Base-by-base conservation (phyloP, 2,888 invertebrate species). In the Hofmannophila pseudospretella region DNA sequence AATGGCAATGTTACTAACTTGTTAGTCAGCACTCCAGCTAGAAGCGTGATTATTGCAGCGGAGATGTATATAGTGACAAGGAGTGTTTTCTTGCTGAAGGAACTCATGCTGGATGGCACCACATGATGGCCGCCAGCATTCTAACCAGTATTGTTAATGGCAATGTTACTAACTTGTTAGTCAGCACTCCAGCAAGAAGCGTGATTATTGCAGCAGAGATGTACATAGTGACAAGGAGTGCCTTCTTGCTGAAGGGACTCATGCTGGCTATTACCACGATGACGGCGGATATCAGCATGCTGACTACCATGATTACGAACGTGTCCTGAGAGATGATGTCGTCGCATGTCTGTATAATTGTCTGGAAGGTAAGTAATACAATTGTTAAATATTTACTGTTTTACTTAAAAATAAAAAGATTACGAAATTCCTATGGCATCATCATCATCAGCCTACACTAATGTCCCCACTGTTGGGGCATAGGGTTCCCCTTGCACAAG, bases 81-180 rank as follows among this genome's bases (percentile, higher is more conserved):
- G 23, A 74, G 54, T 0, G 60, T 62, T 55, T 67, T 74, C 68
- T 84, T 84, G 38, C 72, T 56, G 31, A 82, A 41, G 1, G 80
- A 71, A 33, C 68, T 69, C 37, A 73, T 42, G 49, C 78, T 75
- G 47, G 60, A 56, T 1, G 58, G 56, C 32, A 70, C 62, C 25
- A 78, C 78, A 58, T 38, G 2, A 77, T 72, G 47, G 75, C 78
- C 9, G 73, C 58, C n/a, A 73, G 43, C 0, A 80, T 76, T 1
- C 79, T 69, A 30, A 67, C 57, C 37, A 72, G 67, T 58, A 81
- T 78, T 11, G 84, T 72, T 39, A 61, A n/a, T n/a, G n/a, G n/a
- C n/a, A n/a, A n/a, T n/a, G n/a, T n/a, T n/a, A n/a, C n/a, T 1
- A 20, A 79, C 82, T 69, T 75, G 38, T 79, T 76, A 3, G 56